Base-by-base conservation (phyloP, 2,888 invertebrate species). In the Hirtodrosophila cameraria region DNA sequence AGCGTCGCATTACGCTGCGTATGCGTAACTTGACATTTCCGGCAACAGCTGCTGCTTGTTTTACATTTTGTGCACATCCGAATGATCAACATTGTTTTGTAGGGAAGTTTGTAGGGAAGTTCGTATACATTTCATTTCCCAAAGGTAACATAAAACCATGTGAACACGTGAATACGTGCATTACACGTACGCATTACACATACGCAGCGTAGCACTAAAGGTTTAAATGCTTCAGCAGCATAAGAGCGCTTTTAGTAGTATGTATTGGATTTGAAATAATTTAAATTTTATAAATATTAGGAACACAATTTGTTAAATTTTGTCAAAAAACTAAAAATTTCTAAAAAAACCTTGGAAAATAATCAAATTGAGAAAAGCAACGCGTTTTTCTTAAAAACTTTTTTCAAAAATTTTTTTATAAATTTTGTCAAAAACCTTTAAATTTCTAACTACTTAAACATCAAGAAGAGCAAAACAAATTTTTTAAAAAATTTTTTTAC, bases 11-110 rank as follows among this genome's bases (percentile, higher is more conserved):
- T 52, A 86, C 73, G 41, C 60, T 71, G 77, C 86, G 76, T 72
- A 80, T 72, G 63, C 64, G 60, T 83, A 79, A 74, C 53, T 20
- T 43, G 50, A 9, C 35, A 66, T 52, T 74, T 82, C 83, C 86
- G 64, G 36, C 39, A 30, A 15, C 30, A 20, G 28, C 5, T 42
- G 31, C 20, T 2, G 28, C 20, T 38, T 46, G 16, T 18, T 39
- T 39, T 38, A 16, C 28, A 27, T 30, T 25, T 31, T 46, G 8
- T 18, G 45, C 16, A 52, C 77, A 52, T 69, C 52, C 63, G 58
- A 16, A 57, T 13, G 18, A 25, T 28, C 66, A 15, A 8, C 23
- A 13, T 11, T 67, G 16, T 11, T 67, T 60, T n/a, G n/a, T n/a
- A n/a, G n/a, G n/a, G n/a, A n/a, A 25, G 25, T 27, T 42, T 27